Base-by-base conservation (phyloP, 2,888 invertebrate genomes). In the Leptopilina syphax region DNA sequence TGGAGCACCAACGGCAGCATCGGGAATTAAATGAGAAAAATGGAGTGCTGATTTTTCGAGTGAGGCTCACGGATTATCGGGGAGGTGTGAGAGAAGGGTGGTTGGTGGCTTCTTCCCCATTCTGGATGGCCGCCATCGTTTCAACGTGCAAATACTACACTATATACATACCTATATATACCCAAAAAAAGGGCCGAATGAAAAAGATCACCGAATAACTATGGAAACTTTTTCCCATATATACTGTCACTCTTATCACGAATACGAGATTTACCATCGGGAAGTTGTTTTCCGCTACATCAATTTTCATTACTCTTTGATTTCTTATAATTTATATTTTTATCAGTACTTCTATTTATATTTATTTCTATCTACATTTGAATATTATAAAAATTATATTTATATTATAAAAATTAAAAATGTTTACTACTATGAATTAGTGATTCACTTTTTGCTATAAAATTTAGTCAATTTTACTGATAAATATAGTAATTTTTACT, bases 1-100 rank as follows among this genome's bases (percentile, higher is more conserved):
- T 47, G 50, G 12, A 50, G 77, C 13, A 24, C 60, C 47, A 47
- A 47, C 65, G 66, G 50, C 77, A 60, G 80, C 80, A 66, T 77
- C 77, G 70, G 63, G 78, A 80, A 80, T 80, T 80, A 80, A 80
- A 80, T 47, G 76, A 73, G 80, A 80, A 80, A 80, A 80, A 80
- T 80, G 78, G 80, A 78, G 80, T 80, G 80, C 80, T 78, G 80
- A 80, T 80, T 80, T 78, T 80, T 78, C 68, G 76, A 78, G 76
- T 65, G 78, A 78, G 77, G 78, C 65, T 41, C 44, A 44, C 73
- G 78, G 78, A 78, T 77, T 80, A 80, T 78, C 80, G 54, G 76
- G 76, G 12, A 0, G 50, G 50, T 9, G 10, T 18, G 12, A 50
- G 10, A 50, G 50, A 12, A 10, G 12, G 10, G 12, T 50, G 44